These are phyloP conservation scores for Gymnoscelis rufifasciata DNA, from an alignment of 2,888 invertebrate species.

Conservation along the genomic window DNA sequence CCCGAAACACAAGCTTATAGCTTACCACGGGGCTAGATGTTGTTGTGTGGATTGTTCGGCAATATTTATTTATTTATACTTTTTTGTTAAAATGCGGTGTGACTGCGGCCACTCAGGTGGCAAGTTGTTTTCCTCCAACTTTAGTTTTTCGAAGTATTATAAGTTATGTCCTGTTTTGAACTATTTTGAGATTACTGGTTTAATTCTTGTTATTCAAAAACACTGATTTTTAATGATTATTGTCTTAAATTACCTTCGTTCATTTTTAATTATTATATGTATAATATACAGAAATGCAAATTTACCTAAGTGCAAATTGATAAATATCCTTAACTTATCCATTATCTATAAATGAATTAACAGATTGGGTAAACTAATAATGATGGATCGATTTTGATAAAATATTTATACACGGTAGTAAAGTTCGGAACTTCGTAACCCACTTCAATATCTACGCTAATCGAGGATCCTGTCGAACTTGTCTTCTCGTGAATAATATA, in stretches of 20 bases:
- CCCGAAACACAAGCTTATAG: too few relatives aligned
- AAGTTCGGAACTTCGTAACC: background rate
- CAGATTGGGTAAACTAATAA: constrained; percentile 15
- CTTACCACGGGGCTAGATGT: too few relatives aligned
- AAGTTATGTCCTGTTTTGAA: constrained; percentile 14
- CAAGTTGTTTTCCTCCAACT: constrained; percentile 14
- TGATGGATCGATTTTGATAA: constrained; percentile 26
- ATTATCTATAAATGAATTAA: constrained; percentile 4
- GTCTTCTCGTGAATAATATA: too few relatives aligned
- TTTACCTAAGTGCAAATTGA: background rate
- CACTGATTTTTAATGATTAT: too few relatives aligned
- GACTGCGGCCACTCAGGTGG: constrained; percentile 4
- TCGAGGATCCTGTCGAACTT: too few relatives aligned
- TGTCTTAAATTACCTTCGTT: too few relatives aligned
- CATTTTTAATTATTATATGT: too few relatives aligned
- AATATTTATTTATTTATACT: too few relatives aligned
- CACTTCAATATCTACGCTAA: background rate
- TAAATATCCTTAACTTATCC: background rate
- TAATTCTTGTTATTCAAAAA: too few relatives aligned
- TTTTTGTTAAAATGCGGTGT: constrained; percentile 11
- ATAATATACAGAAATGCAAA: too few relatives aligned
- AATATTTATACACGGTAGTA: constrained; percentile 2
- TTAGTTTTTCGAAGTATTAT: constrained; percentile 4
- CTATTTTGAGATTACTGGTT: too few relatives aligned
- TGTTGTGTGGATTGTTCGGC: too few relatives aligned